These are phyloP conservation scores for Orthosia incerta DNA, from an alignment of 2,888 invertebrate genomes.

Conservation along the genomic window DNA sequence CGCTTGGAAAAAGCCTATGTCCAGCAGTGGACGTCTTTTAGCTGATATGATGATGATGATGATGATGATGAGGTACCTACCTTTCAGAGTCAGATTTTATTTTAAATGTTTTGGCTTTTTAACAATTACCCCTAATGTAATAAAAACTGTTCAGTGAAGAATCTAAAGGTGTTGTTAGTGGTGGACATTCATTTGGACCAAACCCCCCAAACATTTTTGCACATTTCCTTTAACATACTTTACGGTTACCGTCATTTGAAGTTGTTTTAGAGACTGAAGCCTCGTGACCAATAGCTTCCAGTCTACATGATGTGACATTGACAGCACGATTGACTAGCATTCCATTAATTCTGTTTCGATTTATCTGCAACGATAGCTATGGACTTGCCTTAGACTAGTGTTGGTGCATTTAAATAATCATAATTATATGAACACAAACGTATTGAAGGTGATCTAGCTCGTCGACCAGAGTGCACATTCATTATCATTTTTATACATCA, in stretches of 20 bases:
- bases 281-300: constrained; percentile 37
- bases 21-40: too few relatives aligned
- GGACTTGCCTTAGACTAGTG: neutral
- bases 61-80: too few relatives aligned
- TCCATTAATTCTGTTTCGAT: constrained; percentile 33
- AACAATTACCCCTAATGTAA: neutral
- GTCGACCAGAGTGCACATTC: neutral
- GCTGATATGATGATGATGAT: too few relatives aligned
- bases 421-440: neutral
- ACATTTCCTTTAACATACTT: constrained; percentile 58
- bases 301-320: constrained; percentile 35
- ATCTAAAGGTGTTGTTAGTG: neutral
- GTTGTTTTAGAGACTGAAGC: constrained; percentile 66
- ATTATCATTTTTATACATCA: constrained; percentile 1
- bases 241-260: constrained; percentile 45
- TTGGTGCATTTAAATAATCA: constrained; percentile 1
- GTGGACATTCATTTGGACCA: neutral
- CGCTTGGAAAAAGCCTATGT: too few relatives aligned
- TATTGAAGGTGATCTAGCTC: constrained; percentile 13
- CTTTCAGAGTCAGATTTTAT: neutral
- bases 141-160: neutral
- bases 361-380: constrained; percentile 12
- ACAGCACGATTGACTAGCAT: constrained; percentile 28
- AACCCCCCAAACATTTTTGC: neutral
- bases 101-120: neutral